Evolutionary conservation across 2,888 invertebrate species (phyloP), one percentile per base, ranked within the genome.

Genomic region (Bellardia pandia): DNA sequence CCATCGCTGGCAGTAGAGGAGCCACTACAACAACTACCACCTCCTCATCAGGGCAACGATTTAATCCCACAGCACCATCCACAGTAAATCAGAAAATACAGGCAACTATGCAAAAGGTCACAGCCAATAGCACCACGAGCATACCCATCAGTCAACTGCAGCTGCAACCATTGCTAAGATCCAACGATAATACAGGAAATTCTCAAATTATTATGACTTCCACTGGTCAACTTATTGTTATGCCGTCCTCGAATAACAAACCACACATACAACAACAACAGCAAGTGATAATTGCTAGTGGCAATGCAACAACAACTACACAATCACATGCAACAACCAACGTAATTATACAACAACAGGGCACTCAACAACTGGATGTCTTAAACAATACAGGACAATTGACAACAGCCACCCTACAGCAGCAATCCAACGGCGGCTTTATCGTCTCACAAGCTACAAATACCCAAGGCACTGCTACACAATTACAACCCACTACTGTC

Each of bases 1-100:
- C 91, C 2, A 89, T 97, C 96, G 3, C 96, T 96, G 86, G 97
- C 96, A 0, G 97, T 96, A 90, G 91, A 0, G 97, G 97, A 2
- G 89, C 89, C 13, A 90, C 90, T 3, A 90, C 91, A 9, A 88
- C 89, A n/a, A 88, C 88, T 3, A 87, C 88, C 1, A 88, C 88
- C 1, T 85, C 89, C 1, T 78, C 88, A 56, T 45, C 89, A 56
- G 75, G 51, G 2, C 87, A 87, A n/a, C 87, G 87, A n/a, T 66
- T 75, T 33, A 77, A 69, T 64, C 33, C 89, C 30, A 88, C 88
- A 51, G 78, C 83, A 0, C 96, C 96, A 0, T 96, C 97, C 0
- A 96, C 97, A 0, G 75, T 88, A 78, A 62, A 88, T 62, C 90
- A 89, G 62, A 90, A 90, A 84, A 76, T 90, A 1, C 90, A 90